These are phyloP conservation scores for Lagocephalus sceleratus DNA, from an alignment of 2,797 vertebrate species.

Conservation along the genomic window DNA sequence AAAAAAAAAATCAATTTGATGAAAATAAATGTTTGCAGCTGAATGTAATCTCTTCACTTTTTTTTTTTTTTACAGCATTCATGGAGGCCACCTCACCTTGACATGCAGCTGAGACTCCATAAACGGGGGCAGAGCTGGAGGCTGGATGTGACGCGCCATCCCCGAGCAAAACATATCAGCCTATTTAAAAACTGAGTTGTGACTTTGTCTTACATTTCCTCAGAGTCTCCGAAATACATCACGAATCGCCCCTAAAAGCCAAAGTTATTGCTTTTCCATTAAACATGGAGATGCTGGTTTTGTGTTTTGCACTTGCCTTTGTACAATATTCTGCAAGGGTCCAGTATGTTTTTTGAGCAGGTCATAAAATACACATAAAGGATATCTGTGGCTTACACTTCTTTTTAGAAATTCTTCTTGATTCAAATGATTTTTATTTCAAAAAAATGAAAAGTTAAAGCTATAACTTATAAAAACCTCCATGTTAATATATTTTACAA, in stretches of 20 bases:
- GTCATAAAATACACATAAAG: constrained; percentile 27
- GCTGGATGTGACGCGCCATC: constrained; percentile 34
- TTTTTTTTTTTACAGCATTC: constrained; percentile 19
- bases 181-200: constrained; percentile 47
- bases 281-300: constrained; percentile 44
- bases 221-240: constrained; percentile 50
- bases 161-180: constrained; percentile 52
- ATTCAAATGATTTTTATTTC: too few relatives aligned
- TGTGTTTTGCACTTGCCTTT: constrained; percentile 28
- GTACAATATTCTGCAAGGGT: constrained; percentile 35
- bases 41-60: constrained; percentile 15
- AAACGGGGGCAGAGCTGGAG: constrained; percentile 20
- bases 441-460: too few relatives aligned
- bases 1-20: constrained; percentile 20
- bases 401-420: too few relatives aligned
- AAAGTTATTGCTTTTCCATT: constrained; percentile 58
- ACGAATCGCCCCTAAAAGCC: constrained; percentile 47
- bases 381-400: constrained; percentile 20
- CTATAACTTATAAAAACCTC: too few relatives aligned
- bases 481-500: too few relatives aligned
- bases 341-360: constrained; percentile 24
- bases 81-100: constrained; percentile 42
- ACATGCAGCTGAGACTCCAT: constrained; percentile 44
- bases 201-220: constrained; percentile 53
- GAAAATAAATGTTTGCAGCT: constrained; percentile 24